Conservation (phyloP, 2,888 invertebrate genomes). For the Melinaea marsaeus region DNA sequence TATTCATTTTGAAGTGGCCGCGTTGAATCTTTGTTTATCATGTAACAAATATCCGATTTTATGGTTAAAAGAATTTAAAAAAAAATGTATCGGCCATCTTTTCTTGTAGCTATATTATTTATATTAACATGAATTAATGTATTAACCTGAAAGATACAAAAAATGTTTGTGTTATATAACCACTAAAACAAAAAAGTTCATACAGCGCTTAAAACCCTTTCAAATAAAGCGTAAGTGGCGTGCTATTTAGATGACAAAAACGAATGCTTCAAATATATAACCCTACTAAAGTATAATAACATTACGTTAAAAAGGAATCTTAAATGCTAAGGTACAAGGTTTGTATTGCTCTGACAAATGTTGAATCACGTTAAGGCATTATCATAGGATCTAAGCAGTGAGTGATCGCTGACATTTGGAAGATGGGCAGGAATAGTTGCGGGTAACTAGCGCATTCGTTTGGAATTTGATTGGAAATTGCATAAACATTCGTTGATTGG, state of each 20-base stretch:
- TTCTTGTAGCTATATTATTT: no score
- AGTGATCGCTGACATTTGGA: conserved; percentile 43
- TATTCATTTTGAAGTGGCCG: no score
- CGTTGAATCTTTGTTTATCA: no score
- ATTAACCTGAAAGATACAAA: no score
- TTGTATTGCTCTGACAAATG: conserved; percentile 3
- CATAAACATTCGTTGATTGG: conserved; percentile 20
- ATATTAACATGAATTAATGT: no score
- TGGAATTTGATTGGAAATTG: conserved; percentile 21
- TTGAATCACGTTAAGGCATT: conserved; percentile 25
- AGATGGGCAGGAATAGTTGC: conserved; percentile 40
- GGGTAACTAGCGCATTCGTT: conserved; percentile 33
- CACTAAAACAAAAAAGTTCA: conserved; percentile 9
- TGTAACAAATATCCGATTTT: background rate
- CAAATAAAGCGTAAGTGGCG: conserved; percentile 28
- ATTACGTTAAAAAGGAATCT: conserved; percentile 4
- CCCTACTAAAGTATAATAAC: conserved; percentile 17
- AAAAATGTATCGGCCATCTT: no score
- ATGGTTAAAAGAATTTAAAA: background rate
- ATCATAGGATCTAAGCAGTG: conserved; percentile 34
- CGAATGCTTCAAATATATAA: conserved; percentile 26
- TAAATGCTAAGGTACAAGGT: conserved; percentile 8
- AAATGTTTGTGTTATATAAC: no score
- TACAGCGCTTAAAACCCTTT: conserved; percentile 21
- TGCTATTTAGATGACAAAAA: conserved; percentile 34